Percentiles rank a stretch among this genome's conserved stretches.
These are phyloP conservation scores for Myotis davidii DNA, from an alignment of 2,113 vertebrate genomes.

Conservation along the genomic window DNA sequence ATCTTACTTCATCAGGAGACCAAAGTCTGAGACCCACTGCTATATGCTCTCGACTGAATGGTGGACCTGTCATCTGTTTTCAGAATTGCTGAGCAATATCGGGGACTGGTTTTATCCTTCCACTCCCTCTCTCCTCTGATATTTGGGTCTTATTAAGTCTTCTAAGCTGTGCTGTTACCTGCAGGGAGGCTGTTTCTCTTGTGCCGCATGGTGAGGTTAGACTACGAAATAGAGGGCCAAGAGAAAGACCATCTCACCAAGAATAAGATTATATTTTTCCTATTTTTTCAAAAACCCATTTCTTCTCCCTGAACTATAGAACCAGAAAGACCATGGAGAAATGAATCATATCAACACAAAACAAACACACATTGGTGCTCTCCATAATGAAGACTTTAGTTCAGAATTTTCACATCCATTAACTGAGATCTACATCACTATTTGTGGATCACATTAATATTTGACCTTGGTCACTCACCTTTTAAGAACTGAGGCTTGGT, in stretches of 20 bases:
- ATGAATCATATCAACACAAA: not conserved
- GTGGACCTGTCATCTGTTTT: not conserved
- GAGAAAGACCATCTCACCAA: not conserved
- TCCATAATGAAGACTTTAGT: not conserved
- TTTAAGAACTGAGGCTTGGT: not conserved
- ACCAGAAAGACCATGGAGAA: not conserved
- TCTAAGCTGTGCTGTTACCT: not conserved
- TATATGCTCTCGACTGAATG: not conserved
- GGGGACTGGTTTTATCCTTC: not conserved
- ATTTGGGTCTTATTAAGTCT: not conserved
- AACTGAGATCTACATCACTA: not conserved
- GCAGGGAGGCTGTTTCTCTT: not conserved
- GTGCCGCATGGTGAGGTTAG: not conserved
- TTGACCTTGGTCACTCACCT: not conserved
- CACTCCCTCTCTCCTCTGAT: not conserved
- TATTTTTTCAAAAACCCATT: not conserved
- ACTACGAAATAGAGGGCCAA: not conserved
- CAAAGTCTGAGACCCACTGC: not conserved
- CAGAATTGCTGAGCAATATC: not conserved
- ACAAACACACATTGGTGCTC: not conserved
- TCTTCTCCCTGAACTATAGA: not conserved
- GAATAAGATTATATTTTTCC: not conserved
- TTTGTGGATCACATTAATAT: not conserved
- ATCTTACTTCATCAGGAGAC: not conserved
- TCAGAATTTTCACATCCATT: not conserved